Evolutionary conservation across 2,113 vertebrate genomes (phyloP), one percentile per base, ranked within the genome.

Genomic region (Mugil cephalus): DNA sequence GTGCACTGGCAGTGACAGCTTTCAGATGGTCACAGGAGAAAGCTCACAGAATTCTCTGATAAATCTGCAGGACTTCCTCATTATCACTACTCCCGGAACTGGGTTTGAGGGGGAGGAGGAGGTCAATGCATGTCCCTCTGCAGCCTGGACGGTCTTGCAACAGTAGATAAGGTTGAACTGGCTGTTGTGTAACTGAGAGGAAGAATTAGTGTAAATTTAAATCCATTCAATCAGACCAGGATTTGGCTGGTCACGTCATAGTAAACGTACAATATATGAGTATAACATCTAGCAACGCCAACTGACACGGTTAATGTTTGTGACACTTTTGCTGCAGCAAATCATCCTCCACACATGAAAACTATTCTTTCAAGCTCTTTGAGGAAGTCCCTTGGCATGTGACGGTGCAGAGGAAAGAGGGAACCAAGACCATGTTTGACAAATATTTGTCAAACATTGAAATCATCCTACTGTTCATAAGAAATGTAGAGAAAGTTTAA

Each of bases 321-420:
- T 42, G 61, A 62, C 71, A 63, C 8, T 6, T 1, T n/a, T 1
- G 17, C 39, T 39, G n/a, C 19, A 1, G 17, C 36, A 14, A 53
- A 5, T 30, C 2, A 0, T 53, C 17, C 24, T 14, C 40, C 6
- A 13, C 53, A 35, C 45, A 46, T 12, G 10, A 58, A 70, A 18
- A 21, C 8, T 56, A 56, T 24, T 38, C 48, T 55, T 82, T 79
- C 18, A 69, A 45, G 52, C 65, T 54, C 13, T 70, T 82, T 81
- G 62, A 79, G 86, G 84, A 91, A 91, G 86, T 86, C 52, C 52
- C 45, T 48, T 15, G 58, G 45, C 80, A 75, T 52, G 69, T 83
- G 82, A 90, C 78, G 60, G 40, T 55, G 15, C 7, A 35, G 64
- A 59, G 60, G 19, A 66, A 87, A 85, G 39, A 77, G 47, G 79